These are phyloP conservation scores for Dasyprocta punctata DNA, from an alignment of 2,113 vertebrate genomes.

Conservation along the genomic window DNA sequence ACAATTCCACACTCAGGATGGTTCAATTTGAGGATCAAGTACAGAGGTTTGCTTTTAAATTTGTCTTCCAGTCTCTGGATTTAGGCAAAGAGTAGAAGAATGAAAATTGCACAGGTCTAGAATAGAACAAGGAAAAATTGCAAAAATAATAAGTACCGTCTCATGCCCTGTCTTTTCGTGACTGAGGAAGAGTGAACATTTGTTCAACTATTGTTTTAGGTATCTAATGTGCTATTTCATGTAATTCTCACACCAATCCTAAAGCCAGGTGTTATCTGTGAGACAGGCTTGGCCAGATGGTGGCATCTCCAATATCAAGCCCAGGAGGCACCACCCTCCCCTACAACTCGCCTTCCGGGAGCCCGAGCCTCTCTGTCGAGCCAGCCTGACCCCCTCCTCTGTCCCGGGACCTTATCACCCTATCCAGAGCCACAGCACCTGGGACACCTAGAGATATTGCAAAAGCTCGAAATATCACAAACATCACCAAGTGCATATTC, in stretches of 20 bases:
- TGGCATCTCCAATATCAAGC: neutral
- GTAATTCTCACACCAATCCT: neutral
- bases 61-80: neutral
- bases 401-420: neutral
- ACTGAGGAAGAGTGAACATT: neutral
- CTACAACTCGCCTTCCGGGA: neutral
- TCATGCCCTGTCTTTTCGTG: neutral
- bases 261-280: neutral
- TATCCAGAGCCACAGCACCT: neutral
- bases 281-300: neutral
- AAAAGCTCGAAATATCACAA: neutral
- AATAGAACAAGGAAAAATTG: neutral
- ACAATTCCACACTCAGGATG: neutral
- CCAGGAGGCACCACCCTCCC: neutral
- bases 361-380: neutral
- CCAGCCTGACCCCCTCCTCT: neutral
- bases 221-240: neutral
- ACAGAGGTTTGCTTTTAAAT: neutral
- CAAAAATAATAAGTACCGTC: neutral
- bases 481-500: neutral
- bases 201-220: neutral
- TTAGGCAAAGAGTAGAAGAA: neutral
- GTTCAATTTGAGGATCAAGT: neutral
- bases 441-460: neutral
- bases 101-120: neutral